Conservation (phyloP, 1,140 invertebrate species). For the Drosophila persimilis region DNA sequence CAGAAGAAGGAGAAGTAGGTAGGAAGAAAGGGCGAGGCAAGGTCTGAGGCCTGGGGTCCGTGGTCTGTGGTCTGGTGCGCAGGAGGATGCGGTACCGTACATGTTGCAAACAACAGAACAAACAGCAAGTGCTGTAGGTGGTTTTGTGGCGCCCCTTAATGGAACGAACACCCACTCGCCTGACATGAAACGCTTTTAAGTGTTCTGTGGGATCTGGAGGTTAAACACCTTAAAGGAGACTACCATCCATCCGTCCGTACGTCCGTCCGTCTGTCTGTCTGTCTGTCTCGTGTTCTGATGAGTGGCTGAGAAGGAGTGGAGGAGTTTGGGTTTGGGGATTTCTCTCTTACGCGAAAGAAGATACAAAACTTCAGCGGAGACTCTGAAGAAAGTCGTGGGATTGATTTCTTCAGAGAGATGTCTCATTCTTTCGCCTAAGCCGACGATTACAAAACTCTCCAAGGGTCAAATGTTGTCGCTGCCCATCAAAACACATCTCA, state of each 20-base stretch:
- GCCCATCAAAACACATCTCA: conserved; percentile 44
- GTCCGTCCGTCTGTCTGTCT: no score
- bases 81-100: conserved; percentile 28
- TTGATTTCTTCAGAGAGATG: no score
- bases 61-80: no score
- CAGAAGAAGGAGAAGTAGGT: background rate
- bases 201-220: conserved; percentile 47
- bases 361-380: no score
- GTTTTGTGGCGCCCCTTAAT: conserved; percentile 51
- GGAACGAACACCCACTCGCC: conserved; percentile 43
- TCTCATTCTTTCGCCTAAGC: no score
- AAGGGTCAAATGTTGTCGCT: conserved; percentile 53
- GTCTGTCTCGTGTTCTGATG: conserved; percentile 12
- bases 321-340: conserved; percentile 1
- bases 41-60: conserved; percentile 9
- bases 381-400: no score
- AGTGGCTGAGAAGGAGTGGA: conserved; percentile 24
- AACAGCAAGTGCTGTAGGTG: conserved; percentile 40
- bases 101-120: conserved; percentile 42
- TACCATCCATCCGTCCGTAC: background rate
- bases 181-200: conserved; percentile 65
- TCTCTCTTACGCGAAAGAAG: background rate
- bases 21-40: conserved; percentile 1
- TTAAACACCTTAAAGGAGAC: conserved; percentile 59
- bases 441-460: conserved; percentile 35